Conservation (phyloP, 2,113 vertebrate genomes). For the Tenrec ecaudatus region DNA sequence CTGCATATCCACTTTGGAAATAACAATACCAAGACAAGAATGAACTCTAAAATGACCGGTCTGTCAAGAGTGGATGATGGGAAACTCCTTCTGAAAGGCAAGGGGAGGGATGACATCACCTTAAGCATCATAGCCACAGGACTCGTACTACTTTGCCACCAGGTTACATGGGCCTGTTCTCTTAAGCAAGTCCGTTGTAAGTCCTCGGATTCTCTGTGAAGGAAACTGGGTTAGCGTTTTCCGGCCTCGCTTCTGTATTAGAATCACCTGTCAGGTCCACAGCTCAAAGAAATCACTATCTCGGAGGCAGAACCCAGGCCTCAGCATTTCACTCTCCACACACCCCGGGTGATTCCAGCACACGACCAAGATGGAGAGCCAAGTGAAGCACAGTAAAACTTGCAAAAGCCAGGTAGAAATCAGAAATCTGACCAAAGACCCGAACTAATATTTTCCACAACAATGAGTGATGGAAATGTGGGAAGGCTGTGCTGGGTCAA, state of each 20-base stretch:
- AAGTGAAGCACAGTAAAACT: not conserved
- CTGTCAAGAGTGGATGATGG: not conserved
- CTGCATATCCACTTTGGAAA: constrained; percentile 21
- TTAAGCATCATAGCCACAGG: not conserved
- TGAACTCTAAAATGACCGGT: constrained; percentile 25
- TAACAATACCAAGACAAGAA: not conserved
- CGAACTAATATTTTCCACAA: not conserved
- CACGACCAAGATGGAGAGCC: not conserved
- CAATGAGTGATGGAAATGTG: not conserved
- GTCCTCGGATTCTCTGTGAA: constrained; percentile 49
- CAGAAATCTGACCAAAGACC: not conserved
- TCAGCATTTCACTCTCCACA: not conserved
- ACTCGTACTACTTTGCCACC: not conserved
- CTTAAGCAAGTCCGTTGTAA: not conserved
- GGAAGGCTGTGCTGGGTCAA: not conserved
- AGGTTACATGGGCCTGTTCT: not conserved
- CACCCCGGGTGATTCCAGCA: not conserved
- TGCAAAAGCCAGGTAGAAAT: not conserved
- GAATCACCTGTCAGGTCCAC: not conserved
- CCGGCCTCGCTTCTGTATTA: not conserved
- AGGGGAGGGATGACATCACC: not conserved
- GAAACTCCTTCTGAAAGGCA: not conserved
- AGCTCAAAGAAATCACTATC: not conserved
- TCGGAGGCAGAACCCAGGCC: not conserved
- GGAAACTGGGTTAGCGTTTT: not conserved